A percentile compares a stretch with the other conserved stretches of the same genome.
Evolutionary conservation across 2,888 invertebrate genomes (phyloP).

Genomic region (Tetranychus truncatus): DNA sequence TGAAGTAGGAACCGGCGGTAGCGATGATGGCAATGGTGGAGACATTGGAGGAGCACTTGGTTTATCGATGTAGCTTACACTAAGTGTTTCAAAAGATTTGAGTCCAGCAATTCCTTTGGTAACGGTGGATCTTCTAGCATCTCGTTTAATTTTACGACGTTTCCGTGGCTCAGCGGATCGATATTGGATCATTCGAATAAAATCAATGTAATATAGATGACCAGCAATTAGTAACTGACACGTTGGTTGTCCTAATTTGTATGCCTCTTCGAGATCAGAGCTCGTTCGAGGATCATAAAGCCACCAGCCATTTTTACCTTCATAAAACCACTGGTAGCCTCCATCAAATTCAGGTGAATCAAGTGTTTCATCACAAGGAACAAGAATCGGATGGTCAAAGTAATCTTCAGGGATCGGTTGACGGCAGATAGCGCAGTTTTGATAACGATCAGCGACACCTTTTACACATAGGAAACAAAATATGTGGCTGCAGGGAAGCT

Average conservation of each 20-base stretch:
- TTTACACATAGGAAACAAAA: constrained; percentile 91
- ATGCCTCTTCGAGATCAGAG: not conserved
- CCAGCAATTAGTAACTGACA: constrained; percentile 52
- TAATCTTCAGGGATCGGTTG: constrained; percentile 69
- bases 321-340: constrained; percentile 83
- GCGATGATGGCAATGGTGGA: not conserved
- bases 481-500: constrained; percentile 71
- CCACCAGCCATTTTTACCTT: constrained; percentile 93
- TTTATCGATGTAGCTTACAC: not conserved
- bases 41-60: not conserved
- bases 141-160: constrained; percentile 64
- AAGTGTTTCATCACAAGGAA: constrained; percentile 32
- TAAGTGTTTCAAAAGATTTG: not conserved
- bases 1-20: not conserved
- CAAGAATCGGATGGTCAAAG: constrained; percentile 60
- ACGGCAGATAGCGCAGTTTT: constrained; percentile 42
- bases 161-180: constrained; percentile 62
- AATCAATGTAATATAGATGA: constrained; percentile 70
- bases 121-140: constrained; percentile 49
- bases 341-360: constrained; percentile 37
- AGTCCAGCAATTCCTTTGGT: constrained; percentile 58
- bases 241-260: not conserved
- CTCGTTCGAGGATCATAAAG: constrained; percentile 50
- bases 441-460: constrained; percentile 61
- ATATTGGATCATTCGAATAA: constrained; percentile 57